Conservation (phyloP, 2,888 invertebrate genomes). For the Campaea margaritaria region DNA sequence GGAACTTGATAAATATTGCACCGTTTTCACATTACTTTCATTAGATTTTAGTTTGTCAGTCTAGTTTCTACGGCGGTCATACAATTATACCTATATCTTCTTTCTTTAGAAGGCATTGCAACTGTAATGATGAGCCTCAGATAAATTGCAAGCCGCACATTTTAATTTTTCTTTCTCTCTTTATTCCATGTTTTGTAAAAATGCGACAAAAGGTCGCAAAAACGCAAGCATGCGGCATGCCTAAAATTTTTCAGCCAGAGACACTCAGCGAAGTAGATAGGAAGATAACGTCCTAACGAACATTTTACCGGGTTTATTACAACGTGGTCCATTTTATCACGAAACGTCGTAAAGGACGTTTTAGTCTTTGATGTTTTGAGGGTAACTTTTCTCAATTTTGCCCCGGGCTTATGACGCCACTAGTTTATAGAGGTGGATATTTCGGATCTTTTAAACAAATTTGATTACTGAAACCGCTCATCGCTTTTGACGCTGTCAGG, state of each 20-base stretch:
- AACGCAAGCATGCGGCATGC: conserved; percentile 14
- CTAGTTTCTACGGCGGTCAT: too few species aligned
- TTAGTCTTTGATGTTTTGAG: conserved; percentile 36
- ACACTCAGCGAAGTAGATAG: conserved; percentile 35
- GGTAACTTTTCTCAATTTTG: conserved; percentile 30
- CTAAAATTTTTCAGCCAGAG: conserved; percentile 31
- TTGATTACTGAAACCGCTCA: conserved; percentile 11
- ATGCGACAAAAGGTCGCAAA: conserved; percentile 4
- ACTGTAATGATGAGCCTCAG: too few species aligned
- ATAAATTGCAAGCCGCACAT: background rate
- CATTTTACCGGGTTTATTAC: conserved; percentile 41
- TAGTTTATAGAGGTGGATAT: conserved; percentile 12
- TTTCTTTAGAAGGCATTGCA: too few species aligned
- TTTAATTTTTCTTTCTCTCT: background rate
- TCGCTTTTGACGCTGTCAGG: conserved; percentile 10
- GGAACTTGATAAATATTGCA: too few species aligned
- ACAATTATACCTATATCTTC: too few species aligned
- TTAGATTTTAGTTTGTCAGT: too few species aligned
- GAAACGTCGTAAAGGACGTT: conserved; percentile 32
- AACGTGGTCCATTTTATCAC: conserved; percentile 51
- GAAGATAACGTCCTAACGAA: conserved; percentile 41
- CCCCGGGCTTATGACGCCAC: conserved; percentile 13
- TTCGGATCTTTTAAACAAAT: conserved; percentile 10
- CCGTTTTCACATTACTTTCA: too few species aligned
- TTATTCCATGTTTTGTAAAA: background rate